These are phyloP conservation scores for Drosophila elegans DNA, from an alignment of 1,140 invertebrate species.

Conservation along the genomic window DNA sequence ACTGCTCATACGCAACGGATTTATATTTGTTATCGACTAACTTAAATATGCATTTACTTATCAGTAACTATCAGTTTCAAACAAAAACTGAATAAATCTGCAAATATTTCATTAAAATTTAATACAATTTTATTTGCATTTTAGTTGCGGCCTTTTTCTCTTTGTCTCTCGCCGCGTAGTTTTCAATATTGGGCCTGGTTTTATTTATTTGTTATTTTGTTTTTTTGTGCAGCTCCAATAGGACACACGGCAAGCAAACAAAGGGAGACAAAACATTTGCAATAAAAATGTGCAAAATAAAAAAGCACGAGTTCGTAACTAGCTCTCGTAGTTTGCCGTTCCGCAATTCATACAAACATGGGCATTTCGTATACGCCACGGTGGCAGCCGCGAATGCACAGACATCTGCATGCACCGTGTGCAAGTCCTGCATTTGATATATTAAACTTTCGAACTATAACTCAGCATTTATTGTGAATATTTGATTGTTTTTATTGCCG, in stretches of 20 bases:
- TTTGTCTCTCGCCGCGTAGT: constrained; percentile 6
- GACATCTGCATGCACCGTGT: constrained; percentile 31
- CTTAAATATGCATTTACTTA: constrained; percentile 36
- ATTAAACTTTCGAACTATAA: constrained; percentile 70
- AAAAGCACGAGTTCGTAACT: constrained; percentile 49
- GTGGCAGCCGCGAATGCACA: constrained; percentile 17
- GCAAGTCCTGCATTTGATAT: constrained; percentile 62
- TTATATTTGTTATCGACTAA: constrained; percentile 37
- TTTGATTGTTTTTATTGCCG: constrained; percentile 70
- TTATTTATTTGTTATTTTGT: constrained; percentile 45
- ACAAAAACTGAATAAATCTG: constrained; percentile 40
- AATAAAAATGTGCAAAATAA: constrained; percentile 57
- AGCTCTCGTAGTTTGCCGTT: constrained; percentile 36
- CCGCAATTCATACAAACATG: constrained; percentile 38
- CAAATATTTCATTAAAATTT: constrained; percentile 51
- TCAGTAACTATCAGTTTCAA: constrained; percentile 16
- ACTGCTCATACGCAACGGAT: constrained; percentile 12
- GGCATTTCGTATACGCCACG: constrained; percentile 63
- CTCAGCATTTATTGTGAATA: constrained; percentile 68
- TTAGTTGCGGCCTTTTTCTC: constrained; percentile 10
- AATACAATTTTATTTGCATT: constrained; percentile 50
- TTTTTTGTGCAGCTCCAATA: constrained; percentile 43
- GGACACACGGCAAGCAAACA: constrained; percentile 33
- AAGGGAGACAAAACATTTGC: constrained; percentile 34
- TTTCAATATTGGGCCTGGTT: constrained; percentile 42